Evolutionary conservation across 2,888 invertebrate species (phyloP), one percentile per base, ranked within the genome.

Genomic region (Sphinx pinastri): DNA sequence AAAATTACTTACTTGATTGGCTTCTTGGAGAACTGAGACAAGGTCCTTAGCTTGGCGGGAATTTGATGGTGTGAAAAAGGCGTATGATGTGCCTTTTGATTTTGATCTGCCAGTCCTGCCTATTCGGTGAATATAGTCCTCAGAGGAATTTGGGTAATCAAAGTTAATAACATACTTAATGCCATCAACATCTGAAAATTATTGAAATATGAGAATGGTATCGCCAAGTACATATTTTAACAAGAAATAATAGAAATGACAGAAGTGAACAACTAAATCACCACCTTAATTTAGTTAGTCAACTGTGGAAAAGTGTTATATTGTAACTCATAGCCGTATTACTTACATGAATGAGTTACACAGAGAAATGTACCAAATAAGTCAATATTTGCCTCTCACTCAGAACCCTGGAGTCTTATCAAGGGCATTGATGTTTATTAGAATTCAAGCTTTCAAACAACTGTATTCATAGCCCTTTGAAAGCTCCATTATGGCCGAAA

Each of bases 161-260:
- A 97, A 98, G 95, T 99, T 99, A 88, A 99, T 98, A 77, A 99
- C 99, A 94, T 97, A 98, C 94, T 98, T 98, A 84, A 99, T 98
- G 87, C 98, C 98, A 89, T 98, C 98, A 86, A 99, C 98, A 96
- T 99, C 98, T 99, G 95, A 84, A 93, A 90, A 79, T 54, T 47
- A 16, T 63, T 19, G 6, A 49, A n/a, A 59, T 60, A 19, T 63
- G 16, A 55, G 16, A 7, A 19, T 13, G 19, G 7, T 12, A 47
- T 16, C 11, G 0, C 12, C 12, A 16, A 49, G 4, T 7, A 19
- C 4, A 16, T 47, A 14, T 58, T 49, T 12, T 13, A 6, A 19
- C 47, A 49, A 13, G 13, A 63, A 63, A 13, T 25, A n/a, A 57
- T 19, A 8, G 8, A 49, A 63, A 6, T 16, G 5, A 19, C 12